Percentiles rank a stretch among this genome's conserved stretches.
These are phyloP conservation scores for Neoniphon sammara DNA, from an alignment of 2,797 vertebrate species.

Conservation along the genomic window DNA sequence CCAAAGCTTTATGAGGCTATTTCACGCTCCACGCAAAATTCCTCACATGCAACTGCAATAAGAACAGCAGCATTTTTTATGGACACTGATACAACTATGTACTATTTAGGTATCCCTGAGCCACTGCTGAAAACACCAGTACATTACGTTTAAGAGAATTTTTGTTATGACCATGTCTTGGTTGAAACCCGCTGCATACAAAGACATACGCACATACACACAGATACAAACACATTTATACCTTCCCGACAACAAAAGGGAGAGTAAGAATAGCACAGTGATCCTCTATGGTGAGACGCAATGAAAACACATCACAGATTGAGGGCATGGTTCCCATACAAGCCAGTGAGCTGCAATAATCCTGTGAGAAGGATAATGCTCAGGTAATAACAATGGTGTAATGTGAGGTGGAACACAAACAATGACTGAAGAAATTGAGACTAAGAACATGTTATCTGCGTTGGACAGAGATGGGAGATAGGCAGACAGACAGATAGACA, in stretches of 20 bases:
- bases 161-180: slow-evolving; percentile 11
- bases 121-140: slow-evolving; percentile 15
- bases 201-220: not conserved
- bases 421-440: slow-evolving; percentile 53
- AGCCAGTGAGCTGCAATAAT: slow-evolving; percentile 75
- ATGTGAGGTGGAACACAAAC: slow-evolving; percentile 44
- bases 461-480: slow-evolving; percentile 7
- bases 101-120: slow-evolving; percentile 24
- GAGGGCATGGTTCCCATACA: slow-evolving; percentile 59
- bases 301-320: slow-evolving; percentile 71
- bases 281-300: slow-evolving; percentile 49
- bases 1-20: slow-evolving; percentile 74
- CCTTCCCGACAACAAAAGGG: slow-evolving; percentile 27
- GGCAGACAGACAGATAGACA: no score
- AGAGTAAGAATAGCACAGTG: slow-evolving; percentile 51
- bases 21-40: slow-evolving; percentile 73
- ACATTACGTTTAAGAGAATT: not conserved
- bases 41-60: slow-evolving; percentile 51
- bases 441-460: slow-evolving; percentile 19
- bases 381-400: slow-evolving; percentile 29
- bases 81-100: slow-evolving; percentile 37
- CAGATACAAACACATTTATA: not conserved
- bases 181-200: slow-evolving; percentile 7
- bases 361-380: slow-evolving; percentile 68
- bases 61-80: not conserved